Base-by-base conservation (phyloP, 2,113 vertebrate genomes). In the Circaetus cinerascens region DNA sequence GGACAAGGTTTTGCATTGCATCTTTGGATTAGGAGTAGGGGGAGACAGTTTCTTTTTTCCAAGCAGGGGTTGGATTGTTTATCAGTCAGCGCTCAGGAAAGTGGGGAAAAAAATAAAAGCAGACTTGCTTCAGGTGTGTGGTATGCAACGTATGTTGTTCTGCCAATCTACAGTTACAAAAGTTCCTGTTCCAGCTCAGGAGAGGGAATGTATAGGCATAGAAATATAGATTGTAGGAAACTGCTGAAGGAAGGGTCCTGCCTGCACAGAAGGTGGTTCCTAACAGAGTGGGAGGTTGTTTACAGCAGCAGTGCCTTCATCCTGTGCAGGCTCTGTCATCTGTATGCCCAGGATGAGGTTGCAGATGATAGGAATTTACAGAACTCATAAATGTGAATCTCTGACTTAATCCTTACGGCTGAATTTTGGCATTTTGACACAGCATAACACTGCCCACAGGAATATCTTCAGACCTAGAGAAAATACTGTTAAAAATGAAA, bases 281-380 rank as follows among this genome's bases (percentile, higher is more conserved):
- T 51, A 43, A 18, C 13, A 34, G 38, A 46, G 32, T 26, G 40
- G 38, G 21, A 82, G 22, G 32, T 32, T 77, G 29, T 86, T 86
- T 77, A 46, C 7, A 63, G 55, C 36, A 94, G 41, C 38, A 59
- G 14, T 86, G 20, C 23, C n/a, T 88, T 95, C 48, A 45, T 62
- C 38, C 53, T 73, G 74, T 30, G 26, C 29, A 40, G 43, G 11
- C 16, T 88, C 21, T 63, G 38, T 86, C 26, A 84, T 78, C 43
- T 1, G 0, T 1, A 2, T 14, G 11, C 56, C 45, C 1, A 3
- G 38, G 27, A n/a, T 59, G 30, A 86, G 5, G 7, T 62, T 88
- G 45, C 45, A 82, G 57, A 40, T 72, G 15, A 19, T 30, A 15
- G 2, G 15, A 80, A 73, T 92, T 90, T 88, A 75, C 9, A 22